Percentiles rank a stretch among this genome's conserved stretches.
These are phyloP conservation scores for Eupelmus urozonus DNA, from an alignment of 2,888 invertebrate genomes.

Conservation along the genomic window DNA sequence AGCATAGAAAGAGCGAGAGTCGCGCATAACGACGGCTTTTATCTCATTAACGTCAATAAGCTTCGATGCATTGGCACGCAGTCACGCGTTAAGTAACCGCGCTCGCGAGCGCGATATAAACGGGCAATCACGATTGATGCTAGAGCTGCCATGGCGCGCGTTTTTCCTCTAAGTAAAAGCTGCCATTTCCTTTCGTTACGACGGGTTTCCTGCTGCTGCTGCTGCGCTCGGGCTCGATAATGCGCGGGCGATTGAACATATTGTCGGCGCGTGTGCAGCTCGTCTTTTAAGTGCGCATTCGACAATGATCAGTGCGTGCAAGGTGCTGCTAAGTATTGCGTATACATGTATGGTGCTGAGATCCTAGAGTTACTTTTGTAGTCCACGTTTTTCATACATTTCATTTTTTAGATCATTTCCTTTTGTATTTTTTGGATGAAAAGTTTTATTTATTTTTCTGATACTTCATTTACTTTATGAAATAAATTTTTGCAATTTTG, in stretches of 20 bases:
- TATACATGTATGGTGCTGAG: too few relatives aligned
- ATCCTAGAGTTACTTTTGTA: too few relatives aligned
- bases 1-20: background rate
- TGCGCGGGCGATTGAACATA: constrained; percentile 44
- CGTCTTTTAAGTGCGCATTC: background rate
- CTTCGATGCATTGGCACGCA: constrained; percentile 15
- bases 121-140: constrained; percentile 29
- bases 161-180: constrained; percentile 42
- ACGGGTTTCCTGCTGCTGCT: constrained; percentile 29
- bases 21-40: background rate
- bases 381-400: too few relatives aligned
- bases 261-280: constrained; percentile 10
- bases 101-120: constrained; percentile 18
- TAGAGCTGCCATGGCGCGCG: background rate
- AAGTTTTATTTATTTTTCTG: too few relatives aligned
- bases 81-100: background rate
- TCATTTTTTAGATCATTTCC: too few relatives aligned
- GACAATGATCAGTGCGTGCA: too few relatives aligned
- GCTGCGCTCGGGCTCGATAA: constrained; percentile 24
- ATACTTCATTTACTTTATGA: too few relatives aligned
- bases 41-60: constrained; percentile 43
- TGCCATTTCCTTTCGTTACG: constrained; percentile 45
- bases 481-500: too few relatives aligned
- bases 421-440: too few relatives aligned
- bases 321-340: too few relatives aligned